phyloP scores from a whole-genome alignment of 2,888 invertebrate genomes.

The Lapara coniferarum region DNA sequence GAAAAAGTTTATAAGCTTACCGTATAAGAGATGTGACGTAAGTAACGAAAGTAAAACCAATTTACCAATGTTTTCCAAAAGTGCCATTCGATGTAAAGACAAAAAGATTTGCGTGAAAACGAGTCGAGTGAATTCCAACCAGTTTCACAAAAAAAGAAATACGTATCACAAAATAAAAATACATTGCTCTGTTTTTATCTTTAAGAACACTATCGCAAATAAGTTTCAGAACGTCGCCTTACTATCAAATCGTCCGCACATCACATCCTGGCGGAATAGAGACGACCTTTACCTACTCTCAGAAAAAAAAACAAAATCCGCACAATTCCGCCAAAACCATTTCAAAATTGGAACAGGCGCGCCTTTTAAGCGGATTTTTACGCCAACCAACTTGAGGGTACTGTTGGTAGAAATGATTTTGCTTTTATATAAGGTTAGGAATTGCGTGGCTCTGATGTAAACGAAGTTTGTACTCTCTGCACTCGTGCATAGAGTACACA shows the following conservation, averaged over 20 bases:
- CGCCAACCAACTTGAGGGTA: slow-evolving; percentile 40
- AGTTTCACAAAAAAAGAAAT: not conserved
- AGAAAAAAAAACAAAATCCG: slow-evolving; percentile 43
- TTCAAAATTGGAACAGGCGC: slow-evolving; percentile 73
- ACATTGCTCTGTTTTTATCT: slow-evolving; percentile 11
- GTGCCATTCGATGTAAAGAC: slow-evolving; percentile 3
- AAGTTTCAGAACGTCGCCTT: slow-evolving; percentile 22
- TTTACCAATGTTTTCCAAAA: not conserved
- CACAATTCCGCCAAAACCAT: slow-evolving; percentile 66
- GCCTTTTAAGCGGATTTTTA: slow-evolving; percentile 71
- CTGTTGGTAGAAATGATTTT: slow-evolving; percentile 34
- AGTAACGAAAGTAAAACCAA: not conserved
- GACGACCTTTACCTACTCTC: slow-evolving; percentile 22
- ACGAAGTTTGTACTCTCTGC: slow-evolving; percentile 43
- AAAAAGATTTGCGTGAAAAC: not conserved
- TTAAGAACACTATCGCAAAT: slow-evolving; percentile 17
- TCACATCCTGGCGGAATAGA: slow-evolving; percentile 16
- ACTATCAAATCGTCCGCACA: slow-evolving; percentile 22
- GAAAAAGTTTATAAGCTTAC: no score
- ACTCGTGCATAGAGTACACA: slow-evolving; percentile 67
- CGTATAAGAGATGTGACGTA: no score
- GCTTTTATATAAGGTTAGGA: slow-evolving; percentile 36
- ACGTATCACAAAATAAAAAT: slow-evolving; percentile 16
- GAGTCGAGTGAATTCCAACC: not conserved
- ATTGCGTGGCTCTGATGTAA: slow-evolving; percentile 27